These are phyloP conservation scores for Parelbella ahira DNA, from an alignment of 2,888 invertebrate genomes.

Conservation along the genomic window DNA sequence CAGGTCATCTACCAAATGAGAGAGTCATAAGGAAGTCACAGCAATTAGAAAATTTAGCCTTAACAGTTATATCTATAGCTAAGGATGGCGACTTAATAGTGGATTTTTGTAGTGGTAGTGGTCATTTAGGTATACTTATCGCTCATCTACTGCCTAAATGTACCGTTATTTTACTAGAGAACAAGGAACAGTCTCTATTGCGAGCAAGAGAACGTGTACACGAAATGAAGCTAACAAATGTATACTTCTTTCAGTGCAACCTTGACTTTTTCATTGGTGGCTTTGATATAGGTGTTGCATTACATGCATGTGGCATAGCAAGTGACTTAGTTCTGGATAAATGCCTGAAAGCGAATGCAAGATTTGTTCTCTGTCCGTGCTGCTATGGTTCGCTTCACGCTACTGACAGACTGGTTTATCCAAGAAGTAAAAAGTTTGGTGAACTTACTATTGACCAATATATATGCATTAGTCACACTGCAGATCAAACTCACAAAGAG, in stretches of 20 bases:
- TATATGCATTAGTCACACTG: conserved; percentile 91
- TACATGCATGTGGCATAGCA: conserved; percentile 97
- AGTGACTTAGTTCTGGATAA: conserved; percentile 94
- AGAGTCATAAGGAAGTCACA: conserved; percentile 89
- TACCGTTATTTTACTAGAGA: conserved; percentile 91
- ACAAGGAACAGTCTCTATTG: conserved; percentile 91
- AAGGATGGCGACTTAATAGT: conserved; percentile 86
- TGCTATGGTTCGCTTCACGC: conserved; percentile 94
- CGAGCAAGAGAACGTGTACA: conserved; percentile 86
- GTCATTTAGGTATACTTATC: conserved; percentile 93
- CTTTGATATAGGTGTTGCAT: conserved; percentile 92
- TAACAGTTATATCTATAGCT: conserved; percentile 87
- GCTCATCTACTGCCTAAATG: conserved; percentile 90
- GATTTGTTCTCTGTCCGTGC: conserved; percentile 95
- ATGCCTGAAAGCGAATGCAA: conserved; percentile 87
- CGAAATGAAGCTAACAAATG: conserved; percentile 85
- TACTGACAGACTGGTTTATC: conserved; percentile 90
- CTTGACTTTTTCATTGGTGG: conserved; percentile 91
- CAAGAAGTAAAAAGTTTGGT: conserved; percentile 85
- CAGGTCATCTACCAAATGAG: conserved; percentile 88
- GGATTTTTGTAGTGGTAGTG: conserved; percentile 97
- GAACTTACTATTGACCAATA: conserved; percentile 82
- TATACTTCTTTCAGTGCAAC: conserved; percentile 92
- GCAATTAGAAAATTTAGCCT: conserved; percentile 91
- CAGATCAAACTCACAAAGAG: conserved; percentile 93